These are phyloP conservation scores for Yponomeuta sedellus DNA, from an alignment of 2,888 invertebrate genomes.

Conservation along the genomic window DNA sequence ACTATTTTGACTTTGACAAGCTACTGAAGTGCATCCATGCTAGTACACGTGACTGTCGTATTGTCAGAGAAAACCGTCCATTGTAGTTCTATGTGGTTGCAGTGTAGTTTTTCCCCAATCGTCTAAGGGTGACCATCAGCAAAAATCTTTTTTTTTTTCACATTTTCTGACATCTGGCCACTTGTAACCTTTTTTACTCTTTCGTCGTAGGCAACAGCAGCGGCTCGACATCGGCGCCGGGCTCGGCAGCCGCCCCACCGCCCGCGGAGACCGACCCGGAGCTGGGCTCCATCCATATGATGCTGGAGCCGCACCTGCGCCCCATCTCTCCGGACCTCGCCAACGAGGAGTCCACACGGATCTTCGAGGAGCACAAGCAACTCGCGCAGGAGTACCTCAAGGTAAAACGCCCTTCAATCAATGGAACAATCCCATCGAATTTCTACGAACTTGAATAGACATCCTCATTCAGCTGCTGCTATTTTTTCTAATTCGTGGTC, in stretches of 20 bases:
- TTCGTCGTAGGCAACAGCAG: conserved; percentile 64
- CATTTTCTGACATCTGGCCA: not conserved
- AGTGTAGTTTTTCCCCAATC: no score
- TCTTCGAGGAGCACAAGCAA: conserved; percentile 92
- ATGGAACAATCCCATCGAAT: not conserved
- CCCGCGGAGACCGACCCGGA: conserved; percentile 74
- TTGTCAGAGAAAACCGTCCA: no score
- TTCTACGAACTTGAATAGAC: no score
- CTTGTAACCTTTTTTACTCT: not conserved
- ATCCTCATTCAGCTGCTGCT: no score
- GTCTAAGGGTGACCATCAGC: no score
- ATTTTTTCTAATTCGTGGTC: not conserved
- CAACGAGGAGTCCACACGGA: conserved; percentile 86
- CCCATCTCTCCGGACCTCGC: conserved; percentile 89
- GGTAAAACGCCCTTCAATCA: conserved; percentile 51
- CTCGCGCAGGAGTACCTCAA: conserved; percentile 92
- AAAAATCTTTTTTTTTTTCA: no score
- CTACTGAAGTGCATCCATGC: no score
- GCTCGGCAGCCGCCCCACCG: conserved; percentile 46
- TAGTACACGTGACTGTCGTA: no score
- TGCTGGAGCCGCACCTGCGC: conserved; percentile 87
- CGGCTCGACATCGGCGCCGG: conserved; percentile 43
- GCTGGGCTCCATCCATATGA: conserved; percentile 83
- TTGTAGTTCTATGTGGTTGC: no score
- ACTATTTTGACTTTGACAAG: no score